Base-by-base conservation (phyloP, 2,888 invertebrate genomes). In the Miltochrista miniata region DNA sequence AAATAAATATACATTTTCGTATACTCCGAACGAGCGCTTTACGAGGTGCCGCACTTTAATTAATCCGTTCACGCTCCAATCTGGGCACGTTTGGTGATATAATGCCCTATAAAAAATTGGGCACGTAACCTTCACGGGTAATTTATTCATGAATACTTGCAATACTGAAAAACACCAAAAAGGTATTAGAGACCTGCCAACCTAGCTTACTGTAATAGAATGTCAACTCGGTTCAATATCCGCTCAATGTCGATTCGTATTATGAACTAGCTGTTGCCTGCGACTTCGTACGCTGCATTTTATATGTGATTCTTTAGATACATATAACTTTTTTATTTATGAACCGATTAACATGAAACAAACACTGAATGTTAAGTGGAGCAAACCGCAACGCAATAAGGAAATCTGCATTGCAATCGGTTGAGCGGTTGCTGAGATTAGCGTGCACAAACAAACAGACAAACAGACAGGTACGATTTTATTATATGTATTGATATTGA, bases 11-110 rank as follows among this genome's bases (percentile, higher is more conserved):
- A 31, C 50, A 46, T 61, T 36, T 45, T 14, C 8, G 24, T 38
- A 35, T 12, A 11, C n/a, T 39, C 45, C 15, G 37, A 46, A 7
- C 8, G 9, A 54, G 34, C 44, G 41, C 45, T 66, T 59, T 47
- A 61, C 48, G 48, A 54, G 41, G 33, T 40, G 36, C 38, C 43
- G 29, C 36, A 30, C 37, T 54, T 54, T 58, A 58, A 68, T 68
- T 54, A 64, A 68, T 64, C 43, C 10, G 42, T 57, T 57, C 31
- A 54, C 46, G 50, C 55, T 51, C 38, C 34, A 51, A 60, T 57
- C 50, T 50, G 33, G 47, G 31, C 48, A 57, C 48, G 57, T 57
- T 57, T 40, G 18, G 50, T 54, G 50, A 57, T 51, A 64, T 57
- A 68, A 56, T 51, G 48, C 24, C 15, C 45, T 51, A 50, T 55